Percentiles rank a stretch among this genome's conserved stretches.
Conservation (phyloP, 2,888 invertebrate genomes). For the Gortyna flavago region DNA sequence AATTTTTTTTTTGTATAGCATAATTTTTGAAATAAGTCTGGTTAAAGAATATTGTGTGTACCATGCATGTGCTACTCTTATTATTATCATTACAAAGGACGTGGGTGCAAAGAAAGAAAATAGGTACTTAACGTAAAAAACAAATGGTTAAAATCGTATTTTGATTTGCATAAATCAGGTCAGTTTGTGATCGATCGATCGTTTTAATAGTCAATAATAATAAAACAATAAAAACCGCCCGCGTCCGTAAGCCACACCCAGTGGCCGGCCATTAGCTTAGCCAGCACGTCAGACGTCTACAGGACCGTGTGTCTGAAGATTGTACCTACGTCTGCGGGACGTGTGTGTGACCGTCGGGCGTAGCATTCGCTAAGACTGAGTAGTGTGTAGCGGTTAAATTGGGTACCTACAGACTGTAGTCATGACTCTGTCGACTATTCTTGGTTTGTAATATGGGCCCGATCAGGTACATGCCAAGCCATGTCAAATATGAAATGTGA, state of each 20-base stretch:
- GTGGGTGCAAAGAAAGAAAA: conserved; percentile 8
- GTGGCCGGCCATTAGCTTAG: conserved; percentile 47
- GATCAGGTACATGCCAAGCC: conserved; percentile 19
- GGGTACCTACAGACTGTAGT: conserved; percentile 39
- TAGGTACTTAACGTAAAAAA: neutral
- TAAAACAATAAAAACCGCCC: neutral
- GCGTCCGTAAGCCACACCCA: conserved; percentile 8
- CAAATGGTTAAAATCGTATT: neutral
- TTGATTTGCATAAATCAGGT: neutral
- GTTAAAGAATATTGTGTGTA: conserved; percentile 4
- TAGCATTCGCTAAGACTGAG: conserved; percentile 75
- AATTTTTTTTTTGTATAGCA: neutral
- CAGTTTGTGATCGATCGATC: neutral
- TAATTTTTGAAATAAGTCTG: neutral
- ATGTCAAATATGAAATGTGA: conserved; percentile 9
- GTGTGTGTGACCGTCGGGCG: conserved; percentile 28
- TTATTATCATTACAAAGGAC: neutral
- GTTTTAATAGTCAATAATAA: neutral
- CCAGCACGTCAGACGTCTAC: conserved; percentile 31
- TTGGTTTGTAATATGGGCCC: conserved; percentile 13
- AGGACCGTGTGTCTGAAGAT: neutral
- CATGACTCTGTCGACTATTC: conserved; percentile 26
- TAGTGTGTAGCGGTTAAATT: conserved; percentile 67
- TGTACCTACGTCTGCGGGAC: too few species aligned
- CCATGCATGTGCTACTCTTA: neutral